These are phyloP conservation scores for Pseudopodoces humilis DNA, from an alignment of 2,113 vertebrate genomes.

Conservation along the genomic window DNA sequence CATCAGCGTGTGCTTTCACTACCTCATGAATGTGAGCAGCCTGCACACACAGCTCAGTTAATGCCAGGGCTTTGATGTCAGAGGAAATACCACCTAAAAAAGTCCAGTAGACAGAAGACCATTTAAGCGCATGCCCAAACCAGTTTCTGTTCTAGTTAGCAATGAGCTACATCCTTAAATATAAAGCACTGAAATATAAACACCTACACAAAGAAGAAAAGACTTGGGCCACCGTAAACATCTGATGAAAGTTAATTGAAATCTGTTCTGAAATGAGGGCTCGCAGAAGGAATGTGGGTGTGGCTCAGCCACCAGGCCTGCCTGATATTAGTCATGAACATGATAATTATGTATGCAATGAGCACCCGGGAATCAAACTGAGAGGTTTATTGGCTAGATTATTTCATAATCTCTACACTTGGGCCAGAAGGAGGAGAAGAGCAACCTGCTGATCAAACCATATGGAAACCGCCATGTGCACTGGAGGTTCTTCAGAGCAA, in stretches of 20 bases:
- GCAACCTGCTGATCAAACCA: not conserved
- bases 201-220: slow-evolving; percentile 11
- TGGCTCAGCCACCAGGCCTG: slow-evolving; percentile 23
- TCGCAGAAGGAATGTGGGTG: slow-evolving; percentile 8
- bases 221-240: slow-evolving; percentile 7
- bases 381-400: not conserved
- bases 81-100: not conserved
- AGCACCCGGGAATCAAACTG: not conserved
- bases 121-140: not conserved
- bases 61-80: not conserved
- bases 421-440: not conserved
- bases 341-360: not conserved
- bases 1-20: not conserved
- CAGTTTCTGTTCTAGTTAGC: not conserved
- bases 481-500: not conserved
- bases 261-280: slow-evolving; percentile 21
- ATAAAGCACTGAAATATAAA: not conserved
- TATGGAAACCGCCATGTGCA: not conserved
- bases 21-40: fast-evolving
- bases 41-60: not conserved
- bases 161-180: not conserved
- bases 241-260: slow-evolving; percentile 43
- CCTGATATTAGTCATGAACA: slow-evolving; percentile 8
- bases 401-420: not conserved
- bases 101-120: not conserved